phyloP scores from a whole-genome alignment of 2,888 invertebrate species.

The Leptopilina myrica region DNA sequence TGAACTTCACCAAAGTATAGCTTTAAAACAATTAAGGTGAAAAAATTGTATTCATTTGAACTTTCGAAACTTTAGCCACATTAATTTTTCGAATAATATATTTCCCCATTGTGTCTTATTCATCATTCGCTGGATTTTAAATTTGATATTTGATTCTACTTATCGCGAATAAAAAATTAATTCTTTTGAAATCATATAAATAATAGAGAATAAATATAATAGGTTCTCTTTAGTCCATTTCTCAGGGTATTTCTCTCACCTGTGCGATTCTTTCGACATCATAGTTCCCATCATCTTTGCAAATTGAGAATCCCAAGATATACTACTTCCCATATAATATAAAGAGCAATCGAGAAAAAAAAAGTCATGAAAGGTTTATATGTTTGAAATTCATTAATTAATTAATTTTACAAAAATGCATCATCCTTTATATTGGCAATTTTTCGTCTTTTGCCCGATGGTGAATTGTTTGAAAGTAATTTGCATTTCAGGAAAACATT shows the following conservation, averaged over 20 bases:
- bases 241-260: slow-evolving; percentile 24
- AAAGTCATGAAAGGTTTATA: not conserved
- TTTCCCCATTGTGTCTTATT: not conserved
- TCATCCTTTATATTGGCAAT: no score
- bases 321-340: not conserved
- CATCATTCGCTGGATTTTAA: not conserved
- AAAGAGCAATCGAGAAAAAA: not conserved
- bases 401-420: no score
- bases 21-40: no score
- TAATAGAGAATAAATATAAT: no score
- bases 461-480: slow-evolving; percentile 4
- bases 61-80: no score
- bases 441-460: not conserved
- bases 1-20: no score
- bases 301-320: not conserved
- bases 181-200: slow-evolving; percentile 15
- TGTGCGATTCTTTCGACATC: slow-evolving; percentile 21
- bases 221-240: slow-evolving; percentile 16
- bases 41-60: no score
- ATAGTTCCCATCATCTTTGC: slow-evolving; percentile 16
- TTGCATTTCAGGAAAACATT: slow-evolving; percentile 17
- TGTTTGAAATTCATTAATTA: not conserved
- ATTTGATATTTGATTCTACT: not conserved
- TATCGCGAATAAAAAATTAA: not conserved
- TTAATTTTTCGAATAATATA: not conserved